phyloP scores from a whole-genome alignment of 2,888 invertebrate genomes.

The Andrena trimmerana region DNA sequence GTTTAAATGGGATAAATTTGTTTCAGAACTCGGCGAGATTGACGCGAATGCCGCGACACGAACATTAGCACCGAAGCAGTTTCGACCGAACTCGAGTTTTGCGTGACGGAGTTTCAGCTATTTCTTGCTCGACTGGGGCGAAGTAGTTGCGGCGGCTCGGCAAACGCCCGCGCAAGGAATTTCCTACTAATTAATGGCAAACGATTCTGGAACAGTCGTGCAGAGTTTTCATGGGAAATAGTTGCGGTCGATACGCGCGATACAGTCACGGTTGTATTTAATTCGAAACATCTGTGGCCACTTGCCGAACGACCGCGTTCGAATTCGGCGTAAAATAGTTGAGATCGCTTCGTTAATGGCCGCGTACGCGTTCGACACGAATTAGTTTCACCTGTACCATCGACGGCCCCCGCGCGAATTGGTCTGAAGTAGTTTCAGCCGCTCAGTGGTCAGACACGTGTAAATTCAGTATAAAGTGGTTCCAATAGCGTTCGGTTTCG shows the following conservation, averaged over 20 bases:
- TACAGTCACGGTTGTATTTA: conserved; percentile 10
- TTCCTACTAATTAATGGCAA: conserved; percentile 21
- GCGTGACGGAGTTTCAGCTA: not conserved
- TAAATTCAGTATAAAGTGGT: not conserved
- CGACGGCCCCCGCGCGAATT: not conserved
- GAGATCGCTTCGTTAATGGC: conserved; percentile 6
- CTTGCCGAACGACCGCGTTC: conserved; percentile 5
- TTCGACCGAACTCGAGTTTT: not conserved
- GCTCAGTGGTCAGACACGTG: not conserved
- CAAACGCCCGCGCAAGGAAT: conserved; percentile 12
- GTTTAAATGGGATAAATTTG: no score
- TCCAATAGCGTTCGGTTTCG: not conserved
- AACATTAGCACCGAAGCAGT: not conserved
- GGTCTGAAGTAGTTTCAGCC: not conserved
- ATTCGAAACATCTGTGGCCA: conserved; percentile 29
- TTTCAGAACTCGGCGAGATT: not conserved
- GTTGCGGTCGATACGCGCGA: not conserved
- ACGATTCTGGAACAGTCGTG: conserved; percentile 6
- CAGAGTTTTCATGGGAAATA: not conserved
- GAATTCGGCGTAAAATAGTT: conserved; percentile 3
- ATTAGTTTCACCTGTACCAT: not conserved
- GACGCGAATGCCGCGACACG: not conserved
- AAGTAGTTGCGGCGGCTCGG: not conserved
- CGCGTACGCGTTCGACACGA: not conserved
- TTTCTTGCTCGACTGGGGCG: not conserved